A percentile compares a stretch with the other conserved stretches of the same genome.
phyloP scores from a whole-genome alignment of 2,888 invertebrate species.

The Metacarcinus magister region DNA sequence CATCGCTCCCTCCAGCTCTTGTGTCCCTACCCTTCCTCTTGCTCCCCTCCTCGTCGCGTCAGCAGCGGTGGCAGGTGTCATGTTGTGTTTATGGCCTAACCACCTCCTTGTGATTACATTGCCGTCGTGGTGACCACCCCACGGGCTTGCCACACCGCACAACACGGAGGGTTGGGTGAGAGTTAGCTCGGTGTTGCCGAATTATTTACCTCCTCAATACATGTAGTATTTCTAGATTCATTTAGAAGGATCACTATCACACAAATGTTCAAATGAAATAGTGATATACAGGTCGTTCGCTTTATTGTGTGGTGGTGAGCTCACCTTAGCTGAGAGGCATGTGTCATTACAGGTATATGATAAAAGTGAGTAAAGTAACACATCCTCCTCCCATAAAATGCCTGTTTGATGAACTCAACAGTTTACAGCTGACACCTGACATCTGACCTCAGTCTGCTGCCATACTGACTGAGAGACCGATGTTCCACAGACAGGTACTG shows the following conservation, averaged over 20 bases:
- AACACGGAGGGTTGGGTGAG: background rate
- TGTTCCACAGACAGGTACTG: background rate
- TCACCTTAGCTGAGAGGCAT: background rate
- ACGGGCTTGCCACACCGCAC: background rate
- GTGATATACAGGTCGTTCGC: background rate
- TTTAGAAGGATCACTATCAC: background rate
- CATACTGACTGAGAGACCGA: constrained; percentile 13
- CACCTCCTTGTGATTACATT: constrained; percentile 51
- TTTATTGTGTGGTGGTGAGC: background rate
- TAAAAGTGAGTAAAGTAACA: background rate
- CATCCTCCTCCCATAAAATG: background rate
- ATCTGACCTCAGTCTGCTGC: background rate
- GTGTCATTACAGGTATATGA: background rate
- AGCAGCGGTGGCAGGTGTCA: constrained; percentile 46
- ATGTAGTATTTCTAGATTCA: background rate
- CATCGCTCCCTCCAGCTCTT: background rate
- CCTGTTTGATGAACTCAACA: background rate
- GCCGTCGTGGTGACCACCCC: constrained; percentile 32
- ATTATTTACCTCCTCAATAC: background rate
- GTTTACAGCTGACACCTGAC: constrained; percentile 37
- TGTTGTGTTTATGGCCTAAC: constrained; percentile 29
- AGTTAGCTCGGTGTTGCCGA: background rate
- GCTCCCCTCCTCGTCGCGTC: constrained; percentile 35
- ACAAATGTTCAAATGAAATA: background rate
- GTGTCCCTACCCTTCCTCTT: background rate